These are phyloP conservation scores for Lucinisca nassula DNA, from an alignment of 2,888 invertebrate genomes.

Conservation along the genomic window DNA sequence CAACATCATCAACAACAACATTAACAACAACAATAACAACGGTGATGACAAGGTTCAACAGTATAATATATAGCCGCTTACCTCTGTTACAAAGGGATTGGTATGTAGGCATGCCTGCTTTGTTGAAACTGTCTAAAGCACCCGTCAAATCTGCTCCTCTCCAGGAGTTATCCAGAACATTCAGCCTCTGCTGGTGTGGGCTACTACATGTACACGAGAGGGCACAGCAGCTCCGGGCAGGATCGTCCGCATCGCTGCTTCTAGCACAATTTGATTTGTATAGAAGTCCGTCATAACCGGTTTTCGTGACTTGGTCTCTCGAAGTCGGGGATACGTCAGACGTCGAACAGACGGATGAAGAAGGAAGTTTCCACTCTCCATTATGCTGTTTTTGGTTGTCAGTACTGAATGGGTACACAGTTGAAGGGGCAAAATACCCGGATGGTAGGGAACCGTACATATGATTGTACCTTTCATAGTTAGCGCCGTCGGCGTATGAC, in stretches of 20 bases:
- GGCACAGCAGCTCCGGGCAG: conserved; percentile 80
- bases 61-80: conserved; percentile 45
- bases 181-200: conserved; percentile 77
- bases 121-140: conserved; percentile 82
- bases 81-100: conserved; percentile 81
- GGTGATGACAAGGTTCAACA: no score
- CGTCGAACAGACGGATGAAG: conserved; percentile 74
- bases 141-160: conserved; percentile 76
- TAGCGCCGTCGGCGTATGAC: conserved; percentile 80
- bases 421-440: conserved; percentile 80
- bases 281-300: conserved; percentile 78
- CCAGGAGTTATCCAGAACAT: conserved; percentile 81
- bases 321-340: conserved; percentile 73
- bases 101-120: conserved; percentile 79
- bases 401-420: conserved; percentile 81
- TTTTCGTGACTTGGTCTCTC: conserved; percentile 72
- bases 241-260: conserved; percentile 75
- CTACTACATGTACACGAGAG: conserved; percentile 81
- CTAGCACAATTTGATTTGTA: conserved; percentile 77
- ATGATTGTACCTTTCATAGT: conserved; percentile 82
- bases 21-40: no score
- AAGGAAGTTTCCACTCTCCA: conserved; percentile 82
- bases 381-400: conserved; percentile 81
- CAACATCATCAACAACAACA: no score
- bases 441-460: conserved; percentile 84